These are phyloP conservation scores for Polymixis lichenea DNA, from an alignment of 2,888 invertebrate species.

Conservation along the genomic window DNA sequence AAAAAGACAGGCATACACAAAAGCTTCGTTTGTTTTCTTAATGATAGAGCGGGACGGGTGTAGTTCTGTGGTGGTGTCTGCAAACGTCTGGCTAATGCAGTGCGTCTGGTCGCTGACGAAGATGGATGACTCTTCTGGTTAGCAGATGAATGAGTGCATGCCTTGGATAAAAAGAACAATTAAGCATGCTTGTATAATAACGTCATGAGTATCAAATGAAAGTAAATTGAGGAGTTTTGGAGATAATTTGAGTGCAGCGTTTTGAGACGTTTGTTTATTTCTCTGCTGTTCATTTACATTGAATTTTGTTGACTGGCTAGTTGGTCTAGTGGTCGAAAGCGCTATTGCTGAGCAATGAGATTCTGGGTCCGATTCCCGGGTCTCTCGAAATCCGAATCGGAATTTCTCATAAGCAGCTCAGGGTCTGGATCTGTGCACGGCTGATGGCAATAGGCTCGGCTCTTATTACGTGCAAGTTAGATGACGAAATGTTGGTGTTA, in stretches of 20 bases:
- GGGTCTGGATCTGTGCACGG: neutral
- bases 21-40: conserved; percentile 68
- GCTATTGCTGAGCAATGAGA: neutral
- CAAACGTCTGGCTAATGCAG: conserved; percentile 84
- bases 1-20: conserved; percentile 77
- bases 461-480: neutral
- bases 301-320: neutral
- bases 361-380: neutral
- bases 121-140: conserved; percentile 85
- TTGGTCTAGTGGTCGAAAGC: neutral
- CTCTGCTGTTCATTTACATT: neutral
- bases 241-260: conserved; percentile 29
- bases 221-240: conserved; percentile 59
- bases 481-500: neutral
- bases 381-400: neutral
- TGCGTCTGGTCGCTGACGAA: conserved; percentile 85
- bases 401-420: neutral
- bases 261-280: conserved; percentile 15
- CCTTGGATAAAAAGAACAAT: conserved; percentile 70
- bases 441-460: neutral
- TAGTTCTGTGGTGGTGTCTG: conserved; percentile 69
- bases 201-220: conserved; percentile 58
- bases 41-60: conserved; percentile 75
- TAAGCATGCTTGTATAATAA: conserved; percentile 64
- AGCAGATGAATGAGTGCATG: conserved; percentile 83